Conservation (phyloP, 1,140 invertebrate genomes). For the Papilio polyxenes region DNA sequence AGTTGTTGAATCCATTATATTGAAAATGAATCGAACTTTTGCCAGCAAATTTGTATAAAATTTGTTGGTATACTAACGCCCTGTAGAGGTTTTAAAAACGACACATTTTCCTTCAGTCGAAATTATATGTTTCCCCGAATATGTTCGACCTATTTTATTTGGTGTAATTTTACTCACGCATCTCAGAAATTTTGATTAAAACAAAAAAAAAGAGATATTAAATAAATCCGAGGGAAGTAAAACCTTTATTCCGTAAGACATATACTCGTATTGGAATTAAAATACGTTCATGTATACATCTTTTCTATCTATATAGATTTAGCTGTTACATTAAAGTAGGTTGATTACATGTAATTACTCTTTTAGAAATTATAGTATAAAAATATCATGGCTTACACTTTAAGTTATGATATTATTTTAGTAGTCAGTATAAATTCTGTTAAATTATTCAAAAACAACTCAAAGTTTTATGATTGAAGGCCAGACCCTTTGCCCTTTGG, state of each 20-base stretch:
- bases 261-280: not conserved
- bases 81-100: not conserved
- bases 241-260: not conserved
- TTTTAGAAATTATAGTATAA: not conserved
- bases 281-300: not conserved
- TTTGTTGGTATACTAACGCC: no score
- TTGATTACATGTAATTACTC: not conserved
- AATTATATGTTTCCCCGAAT: constrained; percentile 4
- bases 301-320: not conserved
- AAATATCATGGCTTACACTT: not conserved
- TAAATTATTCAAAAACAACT: constrained; percentile 25
- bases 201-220: not conserved
- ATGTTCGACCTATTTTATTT: constrained; percentile 14
- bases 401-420: not conserved
- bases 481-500: constrained; percentile 18
- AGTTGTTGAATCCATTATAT: not conserved
- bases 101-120: not conserved
- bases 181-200: not conserved
- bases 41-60: not conserved
- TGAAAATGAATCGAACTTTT: no score
- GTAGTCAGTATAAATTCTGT: not conserved
- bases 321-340: not conserved
- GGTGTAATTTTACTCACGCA: not conserved
- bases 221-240: not conserved
- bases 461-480: constrained; percentile 23